A percentile compares a stretch with the other conserved stretches of the same genome.
Conservation (phyloP, 2,113 vertebrate genomes). For the Origma solitaria region DNA sequence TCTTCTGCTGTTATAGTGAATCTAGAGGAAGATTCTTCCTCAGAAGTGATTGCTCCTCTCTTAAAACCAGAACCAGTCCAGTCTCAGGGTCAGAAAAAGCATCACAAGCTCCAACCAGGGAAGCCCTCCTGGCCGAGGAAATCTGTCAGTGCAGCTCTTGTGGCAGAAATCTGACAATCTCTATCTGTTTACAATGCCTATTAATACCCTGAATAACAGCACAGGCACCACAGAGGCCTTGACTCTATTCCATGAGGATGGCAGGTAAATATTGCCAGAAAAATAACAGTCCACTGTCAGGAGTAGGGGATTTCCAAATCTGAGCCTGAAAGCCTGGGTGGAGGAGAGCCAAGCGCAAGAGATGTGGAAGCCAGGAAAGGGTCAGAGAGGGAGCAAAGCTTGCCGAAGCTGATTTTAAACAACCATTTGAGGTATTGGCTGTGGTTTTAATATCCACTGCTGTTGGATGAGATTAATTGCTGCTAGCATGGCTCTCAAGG, state of each 20-base stretch:
- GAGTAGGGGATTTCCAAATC: conserved; percentile 15
- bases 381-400: neutral
- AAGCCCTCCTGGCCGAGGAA: neutral
- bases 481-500: neutral
- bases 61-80: neutral
- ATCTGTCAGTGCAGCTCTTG: neutral
- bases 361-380: neutral
- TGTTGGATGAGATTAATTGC: neutral
- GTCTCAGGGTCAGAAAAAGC: neutral
- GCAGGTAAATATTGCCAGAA: conserved; percentile 1
- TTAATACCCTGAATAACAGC: neutral
- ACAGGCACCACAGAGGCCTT: neutral
- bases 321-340: neutral
- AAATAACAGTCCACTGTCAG: neutral
- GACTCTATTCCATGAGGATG: neutral
- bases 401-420: neutral
- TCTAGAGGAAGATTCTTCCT: neutral
- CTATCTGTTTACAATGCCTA: neutral
- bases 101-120: neutral
- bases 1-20: neutral
- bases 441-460: neutral
- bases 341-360: neutral
- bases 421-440: neutral
- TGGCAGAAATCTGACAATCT: neutral
- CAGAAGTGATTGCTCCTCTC: neutral